Base-by-base conservation (phyloP, 2,797 vertebrate species). In the Taenioides sp. region DNA sequence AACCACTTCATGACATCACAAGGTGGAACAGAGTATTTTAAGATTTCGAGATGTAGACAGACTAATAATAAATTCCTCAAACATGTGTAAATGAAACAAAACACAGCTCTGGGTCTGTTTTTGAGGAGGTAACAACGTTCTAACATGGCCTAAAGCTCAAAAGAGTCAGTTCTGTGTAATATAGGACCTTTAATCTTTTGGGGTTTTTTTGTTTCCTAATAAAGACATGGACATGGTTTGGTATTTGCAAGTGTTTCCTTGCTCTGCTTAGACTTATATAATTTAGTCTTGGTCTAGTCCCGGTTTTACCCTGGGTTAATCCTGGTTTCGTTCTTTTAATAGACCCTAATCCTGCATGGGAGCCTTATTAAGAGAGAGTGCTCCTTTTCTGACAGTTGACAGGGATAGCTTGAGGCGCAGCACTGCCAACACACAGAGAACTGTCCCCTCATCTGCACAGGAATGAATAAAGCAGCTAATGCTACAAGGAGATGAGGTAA, bases 351-450 rank as follows among this genome's bases (percentile, higher is more conserved):
- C 59, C 59, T 18, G 28, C 27, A 64, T 43, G 22, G 62, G 34
- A 43, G 62, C 62, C 62, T 43, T 64, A 64, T 64, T 64, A 64
- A 64, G 62, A 64, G 62, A 40, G 11, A n/a, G 31, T 18, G 20
- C 62, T 43, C 62, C 62, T 64, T 43, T 43, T 64, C 62, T 64
- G 62, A 64, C 62, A 64, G 20, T 64, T 47, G 62, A 64, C 62
- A 64, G 62, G 79, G 71, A 70, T 47, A 65, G 82, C 84, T 87
- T 60, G 55, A 52, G 80, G 82, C 85, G 31, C 72, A 76, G 87
- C 79, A 81, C 84, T 83, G 84, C 82, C 71, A 82, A 81, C 85
- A 86, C 74, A 83, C 65, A 74, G 78, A 64, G 76, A 78, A 81
- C 79, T 68, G 80, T 80, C 75, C 80, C 82, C 77, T 86, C 80